Percentiles rank a stretch among this genome's conserved stretches.
phyloP scores from a whole-genome alignment of 2,113 vertebrate species.

The Bos javanicus region DNA sequence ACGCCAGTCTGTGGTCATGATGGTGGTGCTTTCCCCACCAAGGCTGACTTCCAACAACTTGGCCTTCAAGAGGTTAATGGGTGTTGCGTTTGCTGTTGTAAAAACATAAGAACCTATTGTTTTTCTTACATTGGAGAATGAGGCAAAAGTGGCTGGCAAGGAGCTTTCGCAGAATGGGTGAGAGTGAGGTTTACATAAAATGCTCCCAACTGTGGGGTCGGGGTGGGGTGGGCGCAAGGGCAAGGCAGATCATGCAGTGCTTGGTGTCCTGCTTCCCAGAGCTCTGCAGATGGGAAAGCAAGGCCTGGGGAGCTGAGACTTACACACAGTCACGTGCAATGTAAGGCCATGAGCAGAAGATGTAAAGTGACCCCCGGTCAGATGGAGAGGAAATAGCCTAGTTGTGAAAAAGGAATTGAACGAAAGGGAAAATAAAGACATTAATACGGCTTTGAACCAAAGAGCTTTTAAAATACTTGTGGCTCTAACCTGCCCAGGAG shows the following conservation, averaged over 20 bases:
- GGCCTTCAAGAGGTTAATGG: neutral
- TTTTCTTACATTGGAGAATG: neutral
- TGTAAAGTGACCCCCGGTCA: neutral
- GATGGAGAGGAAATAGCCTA: conserved; percentile 37
- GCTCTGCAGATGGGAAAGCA: neutral
- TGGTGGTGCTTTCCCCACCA: neutral
- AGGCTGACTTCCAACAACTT: neutral
- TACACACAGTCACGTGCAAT: neutral
- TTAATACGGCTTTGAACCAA: conserved; percentile 55
- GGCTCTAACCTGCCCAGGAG: conserved; percentile 70
- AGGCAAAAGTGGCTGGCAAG: neutral
- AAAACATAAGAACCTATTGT: neutral
- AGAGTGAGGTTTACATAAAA: neutral
- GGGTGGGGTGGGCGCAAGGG: fast-evolving
- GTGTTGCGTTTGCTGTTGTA: neutral
- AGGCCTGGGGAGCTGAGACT: neutral
- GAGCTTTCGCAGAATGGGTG: neutral
- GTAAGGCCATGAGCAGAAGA: conserved; percentile 16
- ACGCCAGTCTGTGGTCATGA: neutral
- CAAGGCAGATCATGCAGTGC: too few species aligned
- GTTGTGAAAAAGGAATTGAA: conserved; percentile 26
- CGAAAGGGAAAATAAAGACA: neutral
- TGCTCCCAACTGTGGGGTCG: neutral
- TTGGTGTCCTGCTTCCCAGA: neutral
- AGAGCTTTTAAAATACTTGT: conserved; percentile 59